Percentiles rank a stretch among this genome's conserved stretches.
These are phyloP conservation scores for Apodemia zela DNA, from an alignment of 2,888 invertebrate species.

Conservation along the genomic window DNA sequence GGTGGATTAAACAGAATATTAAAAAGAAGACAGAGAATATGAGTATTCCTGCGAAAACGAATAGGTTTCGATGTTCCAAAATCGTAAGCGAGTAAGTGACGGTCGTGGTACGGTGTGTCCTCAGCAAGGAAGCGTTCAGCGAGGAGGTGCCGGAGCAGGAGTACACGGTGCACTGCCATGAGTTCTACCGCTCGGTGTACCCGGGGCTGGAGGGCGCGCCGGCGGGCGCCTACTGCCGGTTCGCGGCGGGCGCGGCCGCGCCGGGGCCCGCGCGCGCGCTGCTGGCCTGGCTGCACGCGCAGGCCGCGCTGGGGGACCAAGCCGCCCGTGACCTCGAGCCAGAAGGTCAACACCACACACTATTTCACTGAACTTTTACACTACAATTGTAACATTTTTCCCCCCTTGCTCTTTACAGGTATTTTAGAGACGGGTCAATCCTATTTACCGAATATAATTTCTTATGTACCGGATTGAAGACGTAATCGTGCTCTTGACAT, in stretches of 20 bases:
- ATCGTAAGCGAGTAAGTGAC: too few species aligned
- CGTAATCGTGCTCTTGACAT: too few species aligned
- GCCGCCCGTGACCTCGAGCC: conserved; percentile 31
- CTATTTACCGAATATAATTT: too few species aligned
- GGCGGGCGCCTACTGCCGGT: conserved; percentile 55
- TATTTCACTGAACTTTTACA: too few species aligned
- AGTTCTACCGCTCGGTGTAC: conserved; percentile 64
- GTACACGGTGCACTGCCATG: conserved; percentile 44
- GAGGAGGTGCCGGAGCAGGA: conserved; percentile 29
- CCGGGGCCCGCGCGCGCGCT: conserved; percentile 38
- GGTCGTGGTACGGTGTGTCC: neutral
- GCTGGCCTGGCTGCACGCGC: conserved; percentile 58
- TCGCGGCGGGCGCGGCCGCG: conserved; percentile 46
- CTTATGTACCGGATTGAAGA: too few species aligned
- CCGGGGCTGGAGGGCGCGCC: conserved; percentile 40
- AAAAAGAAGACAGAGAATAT: too few species aligned
- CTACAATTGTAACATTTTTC: too few species aligned
- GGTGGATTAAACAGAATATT: too few species aligned
- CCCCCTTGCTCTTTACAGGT: too few species aligned
- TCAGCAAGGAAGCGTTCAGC: conserved; percentile 33
- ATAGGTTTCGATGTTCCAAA: too few species aligned
- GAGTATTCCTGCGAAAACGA: too few species aligned
- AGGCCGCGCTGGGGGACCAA: conserved; percentile 47
- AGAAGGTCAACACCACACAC: conserved; percentile 33
- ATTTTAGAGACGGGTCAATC: too few species aligned